These are phyloP conservation scores for Rhinolophus sinicus DNA, from an alignment of 2,113 vertebrate species.

Conservation along the genomic window DNA sequence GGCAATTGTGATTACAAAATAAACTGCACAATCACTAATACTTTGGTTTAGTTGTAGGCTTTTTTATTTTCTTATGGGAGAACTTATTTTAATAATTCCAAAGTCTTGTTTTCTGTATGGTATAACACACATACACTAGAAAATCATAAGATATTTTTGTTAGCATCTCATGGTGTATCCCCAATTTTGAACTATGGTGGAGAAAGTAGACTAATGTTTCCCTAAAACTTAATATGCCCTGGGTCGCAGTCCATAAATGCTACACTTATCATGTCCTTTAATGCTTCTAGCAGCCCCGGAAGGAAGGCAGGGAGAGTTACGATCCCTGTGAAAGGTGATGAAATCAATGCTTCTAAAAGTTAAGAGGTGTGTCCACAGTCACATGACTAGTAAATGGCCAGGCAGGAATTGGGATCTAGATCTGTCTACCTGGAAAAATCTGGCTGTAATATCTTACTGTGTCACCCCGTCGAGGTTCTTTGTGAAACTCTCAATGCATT, in stretches of 20 bases:
- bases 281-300: neutral
- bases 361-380: neutral
- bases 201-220: neutral
- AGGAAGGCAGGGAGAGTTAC: neutral
- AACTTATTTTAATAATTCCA: neutral
- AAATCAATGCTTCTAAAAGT: neutral
- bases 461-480: no score
- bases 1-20: neutral
- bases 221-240: neutral
- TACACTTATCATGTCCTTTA: neutral
- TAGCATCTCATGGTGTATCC: neutral
- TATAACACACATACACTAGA: neutral
- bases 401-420: neutral
- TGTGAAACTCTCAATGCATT: neutral
- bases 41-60: neutral
- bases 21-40: neutral
- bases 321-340: neutral
- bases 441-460: neutral
- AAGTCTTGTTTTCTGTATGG: neutral
- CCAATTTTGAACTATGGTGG: neutral
- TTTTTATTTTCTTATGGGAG: neutral
- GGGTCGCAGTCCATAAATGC: neutral
- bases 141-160: neutral
- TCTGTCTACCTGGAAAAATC: neutral
- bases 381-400: no score